Percentiles rank a stretch among this genome's conserved stretches.
Evolutionary conservation across 2,797 vertebrate genomes (phyloP).

Genomic region (Helostoma temminkii): DNA sequence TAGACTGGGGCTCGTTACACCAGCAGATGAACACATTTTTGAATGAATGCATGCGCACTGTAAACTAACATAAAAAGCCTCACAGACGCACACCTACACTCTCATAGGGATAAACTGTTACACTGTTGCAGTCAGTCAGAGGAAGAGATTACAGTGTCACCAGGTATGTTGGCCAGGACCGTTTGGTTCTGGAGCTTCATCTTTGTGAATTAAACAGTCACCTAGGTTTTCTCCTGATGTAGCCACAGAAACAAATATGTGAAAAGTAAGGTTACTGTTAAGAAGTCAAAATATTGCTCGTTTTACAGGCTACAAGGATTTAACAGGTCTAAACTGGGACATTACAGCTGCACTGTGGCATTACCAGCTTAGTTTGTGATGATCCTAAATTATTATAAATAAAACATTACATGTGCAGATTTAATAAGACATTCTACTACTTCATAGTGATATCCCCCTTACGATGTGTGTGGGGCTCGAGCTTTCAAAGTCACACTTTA

Average conservation of each 20-base stretch:
- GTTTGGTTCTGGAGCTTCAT: conserved; percentile 37
- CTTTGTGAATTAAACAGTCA: conserved; percentile 2
- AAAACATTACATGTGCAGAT: neutral
- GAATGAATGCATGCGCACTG: neutral
- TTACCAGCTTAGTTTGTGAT: neutral
- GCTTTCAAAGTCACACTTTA: neutral
- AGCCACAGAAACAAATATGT: conserved; percentile 24
- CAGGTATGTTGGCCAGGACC: conserved; percentile 21
- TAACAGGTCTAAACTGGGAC: neutral
- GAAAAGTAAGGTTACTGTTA: conserved; percentile 12
- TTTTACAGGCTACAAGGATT: neutral
- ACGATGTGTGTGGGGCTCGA: neutral
- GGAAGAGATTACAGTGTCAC: conserved; percentile 54
- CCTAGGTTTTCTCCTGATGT: conserved; percentile 5
- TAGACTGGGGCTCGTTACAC: neutral
- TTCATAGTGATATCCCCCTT: neutral
- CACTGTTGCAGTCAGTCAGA: conserved; percentile 39
- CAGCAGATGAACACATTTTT: neutral
- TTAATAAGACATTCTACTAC: conserved; percentile 4
- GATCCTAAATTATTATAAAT: neutral
- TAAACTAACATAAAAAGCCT: conserved; percentile 1
- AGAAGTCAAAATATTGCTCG: conserved; percentile 13
- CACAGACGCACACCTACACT: neutral
- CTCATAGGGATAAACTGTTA: conserved; percentile 17
- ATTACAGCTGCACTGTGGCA: neutral